phyloP scores from a whole-genome alignment of 2,113 vertebrate species.

The Aplodontia rufa region DNA sequence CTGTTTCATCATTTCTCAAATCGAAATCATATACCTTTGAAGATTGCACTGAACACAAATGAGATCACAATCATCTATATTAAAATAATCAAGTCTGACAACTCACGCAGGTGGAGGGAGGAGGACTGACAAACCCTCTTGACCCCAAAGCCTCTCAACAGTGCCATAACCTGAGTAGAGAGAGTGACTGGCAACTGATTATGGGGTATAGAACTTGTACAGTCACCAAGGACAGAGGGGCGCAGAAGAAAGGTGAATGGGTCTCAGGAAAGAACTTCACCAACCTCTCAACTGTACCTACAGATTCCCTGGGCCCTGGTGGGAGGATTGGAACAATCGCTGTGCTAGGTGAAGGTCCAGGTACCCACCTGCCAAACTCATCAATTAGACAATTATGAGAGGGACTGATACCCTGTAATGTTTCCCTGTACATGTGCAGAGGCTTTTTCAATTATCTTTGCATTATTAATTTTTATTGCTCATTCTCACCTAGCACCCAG shows the following conservation, averaged over 20 bases:
- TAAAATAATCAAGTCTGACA: neutral
- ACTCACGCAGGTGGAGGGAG: too few relatives aligned
- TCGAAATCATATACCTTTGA: neutral
- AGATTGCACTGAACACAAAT: neutral
- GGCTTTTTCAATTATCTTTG: constrained; percentile 38
- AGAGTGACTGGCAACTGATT: neutral
- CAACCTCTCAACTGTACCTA: neutral
- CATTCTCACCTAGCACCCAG: neutral
- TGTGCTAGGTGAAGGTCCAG: neutral
- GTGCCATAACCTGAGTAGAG: neutral
- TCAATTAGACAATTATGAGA: neutral
- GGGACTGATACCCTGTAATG: neutral
- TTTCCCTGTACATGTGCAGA: neutral
- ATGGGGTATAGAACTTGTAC: neutral
- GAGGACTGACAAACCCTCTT: neutral
- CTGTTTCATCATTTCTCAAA: neutral
- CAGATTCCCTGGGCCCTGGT: neutral
- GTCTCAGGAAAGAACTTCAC: neutral
- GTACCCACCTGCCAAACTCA: neutral
- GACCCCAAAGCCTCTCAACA: neutral
- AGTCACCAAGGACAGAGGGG: neutral
- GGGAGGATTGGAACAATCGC: neutral
- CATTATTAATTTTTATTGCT: constrained; percentile 49
- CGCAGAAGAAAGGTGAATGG: neutral
- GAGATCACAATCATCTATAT: neutral